These are phyloP conservation scores for Octomys mimax DNA, from an alignment of 2,797 vertebrate genomes.

Conservation along the genomic window DNA sequence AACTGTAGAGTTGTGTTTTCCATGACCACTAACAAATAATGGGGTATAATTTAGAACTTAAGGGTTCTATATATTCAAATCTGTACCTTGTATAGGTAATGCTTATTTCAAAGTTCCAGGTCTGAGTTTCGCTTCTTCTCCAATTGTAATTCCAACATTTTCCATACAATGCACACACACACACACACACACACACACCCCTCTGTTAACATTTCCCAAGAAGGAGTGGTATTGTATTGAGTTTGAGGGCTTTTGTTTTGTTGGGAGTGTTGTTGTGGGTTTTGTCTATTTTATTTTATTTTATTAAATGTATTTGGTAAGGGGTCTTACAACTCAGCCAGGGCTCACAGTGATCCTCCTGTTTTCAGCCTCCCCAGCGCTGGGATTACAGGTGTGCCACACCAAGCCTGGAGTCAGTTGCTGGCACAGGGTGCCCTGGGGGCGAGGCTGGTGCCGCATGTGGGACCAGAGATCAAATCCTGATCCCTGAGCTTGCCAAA, in stretches of 20 bases:
- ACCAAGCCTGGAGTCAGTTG: too few species aligned
- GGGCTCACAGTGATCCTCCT: too few species aligned
- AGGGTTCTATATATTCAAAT: constrained; percentile 35
- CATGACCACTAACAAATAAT: background rate
- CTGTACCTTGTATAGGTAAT: background rate
- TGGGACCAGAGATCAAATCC: too few species aligned
- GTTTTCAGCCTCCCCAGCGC: too few species aligned
- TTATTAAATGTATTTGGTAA: too few species aligned
- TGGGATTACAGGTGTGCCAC: too few species aligned
- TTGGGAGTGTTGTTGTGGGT: background rate
- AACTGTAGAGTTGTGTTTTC: background rate
- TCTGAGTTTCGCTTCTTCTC: constrained; percentile 7
- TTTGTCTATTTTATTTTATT: constrained; percentile 15
- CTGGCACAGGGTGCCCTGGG: too few species aligned
- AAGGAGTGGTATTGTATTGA: background rate
- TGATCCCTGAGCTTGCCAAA: too few species aligned
- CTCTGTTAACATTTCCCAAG: background rate
- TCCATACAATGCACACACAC: background rate
- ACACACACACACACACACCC: background rate
- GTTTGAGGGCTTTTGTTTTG: background rate
- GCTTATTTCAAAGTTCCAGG: constrained; percentile 9
- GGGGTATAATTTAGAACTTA: background rate
- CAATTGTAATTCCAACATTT: constrained; percentile 20
- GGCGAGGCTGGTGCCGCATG: too few species aligned
- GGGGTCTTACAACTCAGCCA: too few species aligned